Evolutionary conservation across 2,888 invertebrate genomes (phyloP), one percentile per base, ranked within the genome.

Genomic region (Liposcelis brunnea): DNA sequence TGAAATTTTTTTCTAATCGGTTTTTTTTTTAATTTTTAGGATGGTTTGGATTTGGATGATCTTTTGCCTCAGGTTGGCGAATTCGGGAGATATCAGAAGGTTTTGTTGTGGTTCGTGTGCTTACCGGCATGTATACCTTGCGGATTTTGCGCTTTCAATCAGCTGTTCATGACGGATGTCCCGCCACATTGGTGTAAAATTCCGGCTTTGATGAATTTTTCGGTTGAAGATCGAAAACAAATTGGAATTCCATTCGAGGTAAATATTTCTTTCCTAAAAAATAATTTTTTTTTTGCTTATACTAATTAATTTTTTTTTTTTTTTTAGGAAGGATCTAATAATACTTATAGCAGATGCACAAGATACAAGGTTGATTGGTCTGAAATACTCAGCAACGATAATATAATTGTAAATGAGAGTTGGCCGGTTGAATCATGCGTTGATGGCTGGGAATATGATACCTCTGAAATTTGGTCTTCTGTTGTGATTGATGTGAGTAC

Each of bases 121-220:
- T 66, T 90, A 49, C 85, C 90, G 12, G 86, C 90, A 2, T 86
- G 89, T 57, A 73, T 91, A 54, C 86, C 90, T 0, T 87, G 89
- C 56, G 89, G 87, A 26, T 90, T 87, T 64, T 83, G 86, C 62
- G 89, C 89, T 3, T 89, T 91, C 64, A 90, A 87, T 66, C 90
- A 90, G 64, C 71, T 91, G 32, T 91, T 93, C 64, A 87, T 91
- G 83, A 76, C 87, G 3, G 81, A 86, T 55, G 75, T 78, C 31
- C 90, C 90, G 0, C 76, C 80, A 36, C 81, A 89, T 64, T 89
- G 89, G 85, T 91, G 90, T 59, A 45, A 50, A 6, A 72, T 84
- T 18, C 80, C 83, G 1, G 75, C 77, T 52, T 63, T 87, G 47
- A 56, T 61, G 52, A 71, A 73, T 57, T 59, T 79, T 42, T 68